Evolutionary conservation across 2,888 invertebrate species (phyloP).

Genomic region (Drosophila basisetae): DNA sequence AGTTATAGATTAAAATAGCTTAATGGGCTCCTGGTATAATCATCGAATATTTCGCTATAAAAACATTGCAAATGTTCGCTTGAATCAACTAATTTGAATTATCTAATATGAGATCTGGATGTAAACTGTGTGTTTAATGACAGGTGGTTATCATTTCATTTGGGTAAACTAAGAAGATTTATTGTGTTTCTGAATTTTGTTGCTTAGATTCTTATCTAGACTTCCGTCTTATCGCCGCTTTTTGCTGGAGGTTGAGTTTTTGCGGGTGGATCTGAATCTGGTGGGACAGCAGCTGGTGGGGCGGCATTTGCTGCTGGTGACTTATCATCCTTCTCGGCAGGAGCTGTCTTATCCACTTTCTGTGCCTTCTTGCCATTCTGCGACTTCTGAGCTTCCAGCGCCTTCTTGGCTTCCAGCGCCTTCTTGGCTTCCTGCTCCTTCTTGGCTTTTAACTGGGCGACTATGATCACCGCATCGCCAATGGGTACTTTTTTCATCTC

Average conservation of each 20-base stretch:
- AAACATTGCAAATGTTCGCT: neutral
- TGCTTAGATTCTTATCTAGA: neutral
- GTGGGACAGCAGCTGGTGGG: neutral
- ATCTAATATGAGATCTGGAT: no score
- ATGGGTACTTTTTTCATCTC: conserved; percentile 59
- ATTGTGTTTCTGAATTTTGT: neutral
- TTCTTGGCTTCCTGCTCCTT: conserved; percentile 19
- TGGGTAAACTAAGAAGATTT: neutral
- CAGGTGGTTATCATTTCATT: neutral
- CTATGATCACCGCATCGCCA: conserved; percentile 48
- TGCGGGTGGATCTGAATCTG: neutral
- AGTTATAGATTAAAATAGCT: no score
- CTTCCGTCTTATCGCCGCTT: neutral
- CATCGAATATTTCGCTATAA: no score
- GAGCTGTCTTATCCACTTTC: neutral
- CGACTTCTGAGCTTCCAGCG: neutral
- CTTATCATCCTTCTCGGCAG: neutral
- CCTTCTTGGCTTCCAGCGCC: neutral
- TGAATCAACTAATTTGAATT: neutral
- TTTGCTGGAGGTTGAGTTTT: neutral
- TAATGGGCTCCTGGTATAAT: no score
- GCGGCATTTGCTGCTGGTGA: neutral
- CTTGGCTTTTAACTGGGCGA: conserved; percentile 9
- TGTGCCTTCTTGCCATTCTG: neutral
- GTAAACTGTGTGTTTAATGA: neutral